Conservation (phyloP, 2,888 invertebrate species). For the Xylota segnis region DNA sequence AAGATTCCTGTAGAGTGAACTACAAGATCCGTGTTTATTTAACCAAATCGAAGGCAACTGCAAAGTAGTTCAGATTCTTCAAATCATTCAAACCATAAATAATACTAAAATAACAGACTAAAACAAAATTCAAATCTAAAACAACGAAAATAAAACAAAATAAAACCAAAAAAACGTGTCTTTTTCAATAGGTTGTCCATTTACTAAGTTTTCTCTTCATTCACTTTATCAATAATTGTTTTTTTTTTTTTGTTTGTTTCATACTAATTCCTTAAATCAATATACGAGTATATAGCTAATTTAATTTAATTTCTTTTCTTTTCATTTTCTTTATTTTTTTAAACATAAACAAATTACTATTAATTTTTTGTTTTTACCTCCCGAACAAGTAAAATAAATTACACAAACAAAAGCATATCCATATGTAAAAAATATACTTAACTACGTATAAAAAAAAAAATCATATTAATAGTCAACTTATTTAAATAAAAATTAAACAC, state of each 20-base stretch:
- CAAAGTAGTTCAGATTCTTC: too few species aligned
- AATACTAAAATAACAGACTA: neutral
- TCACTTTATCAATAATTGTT: slow-evolving; percentile 33
- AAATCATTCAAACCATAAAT: too few species aligned
- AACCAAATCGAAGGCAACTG: too few species aligned
- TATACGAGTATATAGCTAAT: slow-evolving; percentile 46
- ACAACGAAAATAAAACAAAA: neutral
- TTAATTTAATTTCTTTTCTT: slow-evolving; percentile 28
- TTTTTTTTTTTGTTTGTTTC: slow-evolving; percentile 1
- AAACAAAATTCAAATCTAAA: neutral
- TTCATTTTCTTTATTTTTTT: too few species aligned
- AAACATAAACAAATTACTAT: slow-evolving; percentile 42
- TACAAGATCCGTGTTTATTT: too few species aligned
- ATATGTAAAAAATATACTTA: slow-evolving; percentile 52
- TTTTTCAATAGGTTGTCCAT: slow-evolving; percentile 39
- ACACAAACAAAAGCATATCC: slow-evolving; percentile 32
- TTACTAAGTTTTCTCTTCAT: slow-evolving; percentile 48
- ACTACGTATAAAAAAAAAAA: slow-evolving; percentile 46
- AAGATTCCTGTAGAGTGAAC: too few species aligned
- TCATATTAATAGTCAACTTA: slow-evolving; percentile 55
- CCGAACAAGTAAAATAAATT: slow-evolving; percentile 47
- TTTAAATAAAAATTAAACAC: slow-evolving; percentile 28
- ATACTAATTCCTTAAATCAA: slow-evolving; percentile 51
- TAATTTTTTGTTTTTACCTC: slow-evolving; percentile 3
- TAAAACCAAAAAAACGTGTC: slow-evolving; percentile 2